Conservation (phyloP, 1,140 invertebrate genomes). For the Centruroides vittatus region DNA sequence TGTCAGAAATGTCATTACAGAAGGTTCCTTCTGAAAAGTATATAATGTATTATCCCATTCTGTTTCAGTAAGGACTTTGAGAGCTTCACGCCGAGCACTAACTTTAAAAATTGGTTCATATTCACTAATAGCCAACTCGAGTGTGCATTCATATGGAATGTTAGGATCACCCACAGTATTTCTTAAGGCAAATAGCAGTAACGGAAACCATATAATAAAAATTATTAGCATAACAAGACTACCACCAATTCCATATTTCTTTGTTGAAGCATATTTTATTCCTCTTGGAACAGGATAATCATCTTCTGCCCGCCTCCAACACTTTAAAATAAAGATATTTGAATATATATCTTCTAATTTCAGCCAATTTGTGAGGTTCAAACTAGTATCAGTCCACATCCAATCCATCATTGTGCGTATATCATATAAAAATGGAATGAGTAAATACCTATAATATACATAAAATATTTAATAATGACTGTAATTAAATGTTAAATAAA, state of each 20-base stretch:
- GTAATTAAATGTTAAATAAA: background rate
- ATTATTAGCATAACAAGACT: constrained; percentile 62
- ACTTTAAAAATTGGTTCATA: constrained; percentile 70
- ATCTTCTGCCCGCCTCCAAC: constrained; percentile 68
- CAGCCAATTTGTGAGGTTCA: constrained; percentile 94
- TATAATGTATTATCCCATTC: constrained; percentile 42
- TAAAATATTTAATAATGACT: constrained; percentile 4
- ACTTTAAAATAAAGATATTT: constrained; percentile 88
- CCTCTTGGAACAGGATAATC: constrained; percentile 83
- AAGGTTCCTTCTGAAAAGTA: constrained; percentile 37
- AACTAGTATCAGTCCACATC: constrained; percentile 98
- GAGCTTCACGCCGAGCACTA: constrained; percentile 53
- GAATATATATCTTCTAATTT: constrained; percentile 99
- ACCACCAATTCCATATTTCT: constrained; percentile 85
- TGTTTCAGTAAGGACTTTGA: constrained; percentile 37
- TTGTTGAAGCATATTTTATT: constrained; percentile 53
- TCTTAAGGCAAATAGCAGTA: constrained; percentile 87
- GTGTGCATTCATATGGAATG: constrained; percentile 64
- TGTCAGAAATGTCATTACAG: constrained; percentile 62
- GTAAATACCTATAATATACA: background rate
- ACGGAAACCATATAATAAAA: constrained; percentile 86
- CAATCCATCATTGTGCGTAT: constrained; percentile 93
- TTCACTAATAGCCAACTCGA: constrained; percentile 68
- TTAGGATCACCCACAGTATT: constrained; percentile 82
- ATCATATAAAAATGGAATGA: constrained; percentile 89